Conservation (phyloP, 2,797 vertebrate species). For the Hafferia zeledoni region DNA sequence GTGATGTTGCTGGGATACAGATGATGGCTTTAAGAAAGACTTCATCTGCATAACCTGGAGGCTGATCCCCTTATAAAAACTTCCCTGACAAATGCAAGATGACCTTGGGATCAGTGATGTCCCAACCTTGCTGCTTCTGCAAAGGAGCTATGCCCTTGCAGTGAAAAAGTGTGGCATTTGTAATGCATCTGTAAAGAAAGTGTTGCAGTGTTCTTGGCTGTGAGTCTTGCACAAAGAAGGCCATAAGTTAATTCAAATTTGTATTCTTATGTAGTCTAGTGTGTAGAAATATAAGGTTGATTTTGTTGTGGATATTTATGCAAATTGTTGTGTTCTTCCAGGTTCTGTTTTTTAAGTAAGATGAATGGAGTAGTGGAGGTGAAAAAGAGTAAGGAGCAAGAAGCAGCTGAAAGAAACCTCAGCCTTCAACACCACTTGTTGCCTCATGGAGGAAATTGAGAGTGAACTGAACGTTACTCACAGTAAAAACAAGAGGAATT, state of each 20-base stretch:
- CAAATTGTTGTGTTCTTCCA: not conserved
- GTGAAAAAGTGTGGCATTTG: not conserved
- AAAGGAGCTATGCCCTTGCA: not conserved
- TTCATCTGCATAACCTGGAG: not conserved
- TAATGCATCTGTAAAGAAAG: not conserved
- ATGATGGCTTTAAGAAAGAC: not conserved
- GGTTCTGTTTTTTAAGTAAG: not conserved
- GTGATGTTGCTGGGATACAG: not conserved
- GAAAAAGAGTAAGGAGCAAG: not conserved
- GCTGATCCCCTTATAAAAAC: not conserved
- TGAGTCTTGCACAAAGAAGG: not conserved
- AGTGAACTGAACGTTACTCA: not conserved
- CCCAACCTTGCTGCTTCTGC: not conserved
- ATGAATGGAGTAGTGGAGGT: fast-evolving
- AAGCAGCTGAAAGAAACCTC: not conserved
- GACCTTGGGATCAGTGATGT: not conserved
- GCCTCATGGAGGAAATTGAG: not conserved
- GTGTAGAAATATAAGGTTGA: not conserved
- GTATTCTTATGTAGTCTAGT: not conserved
- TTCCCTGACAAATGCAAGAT: not conserved
- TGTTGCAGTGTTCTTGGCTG: not conserved
- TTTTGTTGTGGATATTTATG: not conserved
- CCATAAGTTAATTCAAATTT: not conserved
- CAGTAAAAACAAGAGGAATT: not conserved
- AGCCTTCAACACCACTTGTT: not conserved